A percentile compares a stretch with the other conserved stretches of the same genome.
Evolutionary conservation across 2,797 vertebrate genomes (phyloP).

Genomic region (Platalea minor): DNA sequence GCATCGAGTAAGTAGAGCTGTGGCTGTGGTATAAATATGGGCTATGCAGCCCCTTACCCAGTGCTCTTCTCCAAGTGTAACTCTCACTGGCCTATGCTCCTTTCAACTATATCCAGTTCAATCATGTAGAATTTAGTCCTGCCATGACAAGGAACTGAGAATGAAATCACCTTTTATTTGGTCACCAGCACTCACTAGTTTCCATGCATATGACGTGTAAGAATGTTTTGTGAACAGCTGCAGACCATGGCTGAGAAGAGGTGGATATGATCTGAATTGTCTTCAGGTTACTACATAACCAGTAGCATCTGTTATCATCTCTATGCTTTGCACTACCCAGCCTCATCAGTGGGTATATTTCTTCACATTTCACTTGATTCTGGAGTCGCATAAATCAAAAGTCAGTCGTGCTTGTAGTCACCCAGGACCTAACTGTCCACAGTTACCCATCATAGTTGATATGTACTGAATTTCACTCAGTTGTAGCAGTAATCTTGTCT

Average conservation of each 20-base stretch:
- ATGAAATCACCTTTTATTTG: neutral
- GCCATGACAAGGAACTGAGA: neutral
- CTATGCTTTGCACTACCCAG: neutral
- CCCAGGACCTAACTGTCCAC: neutral
- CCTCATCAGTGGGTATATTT: neutral
- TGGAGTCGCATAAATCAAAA: neutral
- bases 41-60: neutral
- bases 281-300: neutral
- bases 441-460: neutral
- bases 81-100: neutral
- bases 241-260: neutral
- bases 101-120: neutral
- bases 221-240: neutral
- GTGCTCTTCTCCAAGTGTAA: neutral
- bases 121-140: neutral
- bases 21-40: neutral
- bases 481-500: neutral
- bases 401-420: neutral
- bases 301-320: neutral
- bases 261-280: neutral
- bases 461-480: neutral
- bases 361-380: neutral
- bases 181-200: neutral
- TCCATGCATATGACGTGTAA: neutral
- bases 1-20: neutral